Base-by-base conservation (phyloP, 23 tunicate genomes). In the Clavelina lepadiformis region DNA sequence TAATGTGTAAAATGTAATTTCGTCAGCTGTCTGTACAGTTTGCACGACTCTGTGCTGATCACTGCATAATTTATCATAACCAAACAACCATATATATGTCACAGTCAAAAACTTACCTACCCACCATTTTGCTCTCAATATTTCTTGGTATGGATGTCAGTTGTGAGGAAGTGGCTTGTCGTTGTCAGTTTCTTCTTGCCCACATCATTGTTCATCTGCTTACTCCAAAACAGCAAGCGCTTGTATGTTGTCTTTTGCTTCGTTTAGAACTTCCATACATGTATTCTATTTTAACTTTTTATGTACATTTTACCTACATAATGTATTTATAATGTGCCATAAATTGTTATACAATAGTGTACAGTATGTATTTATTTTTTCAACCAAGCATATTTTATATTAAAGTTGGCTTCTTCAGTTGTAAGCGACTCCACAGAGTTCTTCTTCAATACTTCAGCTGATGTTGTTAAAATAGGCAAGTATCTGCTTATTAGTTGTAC, bases 101-200 rank as follows among this genome's bases (percentile, higher is more conserved):
- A 41, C 15, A 15, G 11, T 8, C 49, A 11, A 38, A 77, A 74
- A 58, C 4, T 15, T 71, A 68, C 35, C 70, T 83, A 31, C 78
- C 91, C 15, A 49, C 34, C 0, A 35, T 83, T 3, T 44, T 74
- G 15, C 72, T 83, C 25, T 67, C 91, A 0, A n/a, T 83, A 2
- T 31, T 75, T 46, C 63, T 83, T 13, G 79, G 79, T 8, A 46
- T 83, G 76, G 91, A 83, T 37, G 71, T 46, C 25, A 58, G 47
- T 23, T 36, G 38, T 21, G 46, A 36, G 35, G 77, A 74, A 47
- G 71, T 83, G 4, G 82, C 91, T 18, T 33, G 49, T 33, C 56
- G 75, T 3, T 83, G 91, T 31, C 70, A 59, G 26, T 31, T 56
- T 26, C 35, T 83, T 1, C 76, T 83, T 37, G 91, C 91, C 7